Evolutionary conservation across 2,113 vertebrate species (phyloP).

Genomic region (Sinocyclocheilus grahami): DNA sequence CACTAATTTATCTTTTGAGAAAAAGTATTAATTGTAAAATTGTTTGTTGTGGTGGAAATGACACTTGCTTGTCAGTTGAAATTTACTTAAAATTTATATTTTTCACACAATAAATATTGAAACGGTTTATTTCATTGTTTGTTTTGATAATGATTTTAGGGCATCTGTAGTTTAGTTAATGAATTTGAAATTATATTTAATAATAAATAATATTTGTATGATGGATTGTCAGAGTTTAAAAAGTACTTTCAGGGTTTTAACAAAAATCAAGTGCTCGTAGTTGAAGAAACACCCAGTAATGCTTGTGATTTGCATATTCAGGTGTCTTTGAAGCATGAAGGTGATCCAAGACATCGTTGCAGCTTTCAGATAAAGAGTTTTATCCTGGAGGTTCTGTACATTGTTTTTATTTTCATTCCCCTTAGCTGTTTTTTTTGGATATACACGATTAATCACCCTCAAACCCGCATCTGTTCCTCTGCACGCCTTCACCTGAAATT

Average conservation of each 20-base stretch:
- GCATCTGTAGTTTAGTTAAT: too few species aligned
- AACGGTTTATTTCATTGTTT: not conserved
- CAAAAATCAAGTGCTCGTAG: not conserved
- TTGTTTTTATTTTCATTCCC: constrained; percentile 61
- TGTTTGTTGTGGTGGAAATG: not conserved
- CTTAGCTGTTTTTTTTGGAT: constrained; percentile 70
- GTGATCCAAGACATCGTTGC: not conserved
- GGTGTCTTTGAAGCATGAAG: too few species aligned
- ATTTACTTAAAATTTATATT: not conserved
- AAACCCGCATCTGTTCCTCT: constrained; percentile 70
- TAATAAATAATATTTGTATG: too few species aligned
- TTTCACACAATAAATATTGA: not conserved
- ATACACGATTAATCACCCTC: constrained; percentile 75
- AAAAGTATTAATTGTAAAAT: not conserved
- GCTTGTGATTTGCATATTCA: too few species aligned
- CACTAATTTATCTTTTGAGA: too few species aligned
- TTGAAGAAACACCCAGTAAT: not conserved
- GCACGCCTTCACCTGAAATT: constrained; percentile 73
- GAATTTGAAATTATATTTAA: too few species aligned
- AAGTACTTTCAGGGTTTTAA: too few species aligned
- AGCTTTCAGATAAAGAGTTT: constrained; percentile 21
- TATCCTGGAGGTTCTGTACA: not conserved
- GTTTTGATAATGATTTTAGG: too few species aligned
- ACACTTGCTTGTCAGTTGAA: not conserved
- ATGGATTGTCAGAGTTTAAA: too few species aligned